Evolutionary conservation across 2,888 invertebrate species (phyloP), one percentile per base, ranked within the genome.

Genomic region (Seladonia tumulorum): DNA sequence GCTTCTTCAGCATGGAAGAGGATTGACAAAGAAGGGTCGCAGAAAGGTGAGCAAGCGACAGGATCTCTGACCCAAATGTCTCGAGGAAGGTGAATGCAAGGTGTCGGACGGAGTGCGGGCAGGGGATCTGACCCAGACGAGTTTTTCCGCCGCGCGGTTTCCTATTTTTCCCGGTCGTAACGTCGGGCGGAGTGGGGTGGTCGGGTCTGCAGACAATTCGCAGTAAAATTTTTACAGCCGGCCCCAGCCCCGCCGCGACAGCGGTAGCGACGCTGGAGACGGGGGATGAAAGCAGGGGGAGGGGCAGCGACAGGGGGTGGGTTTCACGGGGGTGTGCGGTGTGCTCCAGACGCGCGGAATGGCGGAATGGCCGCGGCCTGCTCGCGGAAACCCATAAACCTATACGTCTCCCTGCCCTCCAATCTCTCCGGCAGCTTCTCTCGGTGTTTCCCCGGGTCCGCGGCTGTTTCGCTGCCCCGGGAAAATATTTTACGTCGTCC

Each of bases 211-310:
- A 95, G 95, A 95, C 95, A 95, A 95, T 95, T 95, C 94, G 94
- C 95, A 95, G 94, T 95, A 95, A 95, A 95, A 95, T 94, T 95
- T 95, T 95, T 95, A 95, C 94, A 92, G 89, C 91, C 92, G 79
- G 49, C 88, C 85, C 91, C 92, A 80, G 49, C 88, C 85, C 87
- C 84, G 87, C 86, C 87, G 82, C 87, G 86, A 83, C 89, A 22
- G 53, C 53, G 53, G 53, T 53, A 53, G 10, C 53, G 22, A n/a
- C 53, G 53, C 0, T n/a, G 22, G 53, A 53, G 22, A n/a, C 53
- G 53, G 22, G 22, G 53, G 10, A 53, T 53, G 10, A n/a, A 53
- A 10, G 3, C 3, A 53, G 53, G 22, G 53, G 53, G 22, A 53
- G 53, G 53, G 53, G 53, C 10, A 53, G 88, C 83, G 47, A 22